phyloP scores from a whole-genome alignment of 1,140 invertebrate species.

The Caenorhabditis remanei region DNA sequence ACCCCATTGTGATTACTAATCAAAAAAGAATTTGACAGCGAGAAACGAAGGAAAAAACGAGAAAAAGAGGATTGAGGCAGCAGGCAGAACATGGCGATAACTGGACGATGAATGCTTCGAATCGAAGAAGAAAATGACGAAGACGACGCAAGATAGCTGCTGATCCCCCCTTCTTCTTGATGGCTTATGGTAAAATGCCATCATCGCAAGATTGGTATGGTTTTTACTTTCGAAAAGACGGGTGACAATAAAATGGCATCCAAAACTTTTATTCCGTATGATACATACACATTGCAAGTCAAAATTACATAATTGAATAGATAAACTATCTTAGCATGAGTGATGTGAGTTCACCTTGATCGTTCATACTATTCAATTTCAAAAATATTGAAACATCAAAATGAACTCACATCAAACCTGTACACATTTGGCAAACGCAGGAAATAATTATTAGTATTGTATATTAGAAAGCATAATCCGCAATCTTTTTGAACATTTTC shows the following conservation, averaged over 20 bases:
- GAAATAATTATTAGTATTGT: conserved; percentile 3
- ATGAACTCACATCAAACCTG: neutral
- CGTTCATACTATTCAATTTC: too few relatives aligned
- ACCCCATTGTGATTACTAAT: neutral
- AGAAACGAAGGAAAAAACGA: neutral
- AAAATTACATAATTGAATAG: neutral
- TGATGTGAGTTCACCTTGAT: neutral
- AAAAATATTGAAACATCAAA: neutral
- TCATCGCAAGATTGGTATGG: neutral
- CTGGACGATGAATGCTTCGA: conserved; percentile 14
- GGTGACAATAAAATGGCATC: neutral
- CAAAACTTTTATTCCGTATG: conserved; percentile 8
- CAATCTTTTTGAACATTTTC: conserved; percentile 77
- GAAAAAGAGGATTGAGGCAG: neutral
- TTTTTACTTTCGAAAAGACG: neutral
- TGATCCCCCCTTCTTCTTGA: neutral
- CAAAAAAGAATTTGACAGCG: neutral
- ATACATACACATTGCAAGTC: neutral
- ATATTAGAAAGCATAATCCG: conserved; percentile 74
- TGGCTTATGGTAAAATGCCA: conserved; percentile 40
- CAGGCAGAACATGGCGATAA: conserved; percentile 33
- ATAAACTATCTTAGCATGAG: neutral
- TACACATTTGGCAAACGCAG: neutral
- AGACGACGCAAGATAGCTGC: conserved; percentile 40
- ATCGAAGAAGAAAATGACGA: neutral